These are phyloP conservation scores for Odontocerum albicorne DNA, from an alignment of 2,888 invertebrate genomes.

Conservation along the genomic window DNA sequence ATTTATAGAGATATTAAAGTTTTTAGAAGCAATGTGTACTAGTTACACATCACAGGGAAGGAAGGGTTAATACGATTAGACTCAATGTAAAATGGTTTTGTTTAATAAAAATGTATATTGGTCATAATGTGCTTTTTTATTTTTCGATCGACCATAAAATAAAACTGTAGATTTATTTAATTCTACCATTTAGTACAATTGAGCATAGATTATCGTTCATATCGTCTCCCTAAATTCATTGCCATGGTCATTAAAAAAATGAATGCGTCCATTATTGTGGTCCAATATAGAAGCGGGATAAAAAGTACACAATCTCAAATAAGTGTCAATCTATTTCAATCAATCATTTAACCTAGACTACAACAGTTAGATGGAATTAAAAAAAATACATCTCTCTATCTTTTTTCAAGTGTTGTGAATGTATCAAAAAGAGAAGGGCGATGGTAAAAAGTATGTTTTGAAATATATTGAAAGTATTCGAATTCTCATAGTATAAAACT, in stretches of 20 bases:
- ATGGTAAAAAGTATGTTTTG: not conserved
- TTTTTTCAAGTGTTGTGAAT: not conserved
- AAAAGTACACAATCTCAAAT: constrained; percentile 30
- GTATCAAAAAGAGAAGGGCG: constrained; percentile 1
- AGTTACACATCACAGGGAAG: too few species aligned
- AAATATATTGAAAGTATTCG: constrained; percentile 3
- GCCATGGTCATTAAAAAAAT: constrained; percentile 35
- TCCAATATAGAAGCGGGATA: constrained; percentile 19
- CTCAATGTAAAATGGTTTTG: too few species aligned
- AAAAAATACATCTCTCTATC: too few species aligned
- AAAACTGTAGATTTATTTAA: too few species aligned
- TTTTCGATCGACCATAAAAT: too few species aligned
- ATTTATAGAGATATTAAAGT: too few species aligned
- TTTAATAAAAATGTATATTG: too few species aligned
- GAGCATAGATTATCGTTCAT: not conserved
- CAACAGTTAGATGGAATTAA: not conserved
- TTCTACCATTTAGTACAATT: too few species aligned
- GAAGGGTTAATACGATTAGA: too few species aligned
- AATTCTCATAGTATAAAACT: constrained; percentile 27
- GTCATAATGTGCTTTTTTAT: too few species aligned
- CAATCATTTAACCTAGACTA: constrained; percentile 32
- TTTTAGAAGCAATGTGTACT: too few species aligned
- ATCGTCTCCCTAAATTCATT: constrained; percentile 3
- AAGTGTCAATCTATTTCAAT: constrained; percentile 36
- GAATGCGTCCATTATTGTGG: constrained; percentile 30